Evolutionary conservation across 2,797 vertebrate genomes (phyloP), one percentile per base, ranked within the genome.

Genomic region (Danio tinwini): DNA sequence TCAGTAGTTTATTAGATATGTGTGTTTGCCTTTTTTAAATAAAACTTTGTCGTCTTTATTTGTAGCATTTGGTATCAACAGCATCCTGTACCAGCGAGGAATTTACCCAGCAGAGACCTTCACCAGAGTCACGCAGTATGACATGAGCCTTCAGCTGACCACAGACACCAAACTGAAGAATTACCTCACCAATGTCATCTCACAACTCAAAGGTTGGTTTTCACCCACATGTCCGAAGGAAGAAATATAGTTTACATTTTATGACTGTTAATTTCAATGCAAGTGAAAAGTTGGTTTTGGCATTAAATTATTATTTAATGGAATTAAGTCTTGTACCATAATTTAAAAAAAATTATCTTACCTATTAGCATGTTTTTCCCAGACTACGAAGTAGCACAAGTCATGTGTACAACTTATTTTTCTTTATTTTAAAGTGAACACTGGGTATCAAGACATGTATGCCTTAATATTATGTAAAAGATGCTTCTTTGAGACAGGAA

Each of bases 61-160:
- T 21, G 21, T 91, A 99, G 98, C 95, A 0, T 98, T 95, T 83
- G 97, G 98, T 29, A 98, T 99, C 91, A 99, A 98, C 92, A 98
- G 96, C 85, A 98, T 98, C 87, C 91, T 99, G 62, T 99, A 98
- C 88, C 98, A 98, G 90, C 93, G 98, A 45, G 98, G 97, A 61
- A 96, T 99, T 70, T 99, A 98, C 69, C 97, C 97, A 0, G 94
- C 97, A 0, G 98, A 99, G 91, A 97, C 96, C 0, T 99, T 98
- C 87, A 93, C 91, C 56, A 93, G 95, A 29, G 94, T 95, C 74
- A 96, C 96, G 78, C 95, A 98, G 75, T 98, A 98, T 2, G 96
- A 97, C 56, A 96, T 98, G 87, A 97, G 95, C 47, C 93, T 99
- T 14, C 95, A 97, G 8, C 90, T 98, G 42, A 97, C 95, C 81